These are phyloP conservation scores for Brachyptera putata DNA, from an alignment of 2,888 invertebrate genomes.

Conservation along the genomic window DNA sequence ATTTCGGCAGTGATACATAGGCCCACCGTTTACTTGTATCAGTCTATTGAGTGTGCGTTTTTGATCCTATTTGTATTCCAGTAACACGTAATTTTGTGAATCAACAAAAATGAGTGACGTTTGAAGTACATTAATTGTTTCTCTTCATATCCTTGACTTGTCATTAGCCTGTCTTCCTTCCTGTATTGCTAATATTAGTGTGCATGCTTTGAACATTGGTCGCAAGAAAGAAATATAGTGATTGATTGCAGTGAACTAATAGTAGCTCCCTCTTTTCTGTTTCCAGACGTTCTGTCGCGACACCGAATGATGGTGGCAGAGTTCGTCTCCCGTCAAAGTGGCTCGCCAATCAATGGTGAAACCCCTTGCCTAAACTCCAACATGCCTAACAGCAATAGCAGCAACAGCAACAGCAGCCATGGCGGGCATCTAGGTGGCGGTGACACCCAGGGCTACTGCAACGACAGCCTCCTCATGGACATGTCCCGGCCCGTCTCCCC, in stretches of 20 bases:
- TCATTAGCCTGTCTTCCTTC: no score
- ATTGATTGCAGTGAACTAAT: neutral
- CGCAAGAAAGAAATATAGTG: no score
- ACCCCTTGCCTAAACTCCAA: constrained; percentile 54
- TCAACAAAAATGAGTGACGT: no score
- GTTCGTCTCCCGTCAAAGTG: constrained; percentile 71
- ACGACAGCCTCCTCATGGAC: constrained; percentile 22
- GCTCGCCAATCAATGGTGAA: constrained; percentile 65
- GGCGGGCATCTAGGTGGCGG: constrained; percentile 3
- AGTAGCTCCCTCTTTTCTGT: neutral
- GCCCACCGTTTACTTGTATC: no score
- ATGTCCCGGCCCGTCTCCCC: constrained; percentile 27
- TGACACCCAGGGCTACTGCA: constrained; percentile 13
- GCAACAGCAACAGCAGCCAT: constrained; percentile 24
- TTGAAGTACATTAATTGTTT: no score
- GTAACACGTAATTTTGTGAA: no score
- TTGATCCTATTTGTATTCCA: no score
- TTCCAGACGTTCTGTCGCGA: constrained; percentile 43
- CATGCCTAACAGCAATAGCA: constrained; percentile 31
- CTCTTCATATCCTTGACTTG: no score
- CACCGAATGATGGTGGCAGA: constrained; percentile 84
- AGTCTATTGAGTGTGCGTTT: no score
- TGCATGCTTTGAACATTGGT: no score
- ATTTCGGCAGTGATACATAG: no score
- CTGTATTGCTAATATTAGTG: no score